Evolutionary conservation across 2,888 invertebrate species (phyloP).

Genomic region (Cremastinae sp.): DNA sequence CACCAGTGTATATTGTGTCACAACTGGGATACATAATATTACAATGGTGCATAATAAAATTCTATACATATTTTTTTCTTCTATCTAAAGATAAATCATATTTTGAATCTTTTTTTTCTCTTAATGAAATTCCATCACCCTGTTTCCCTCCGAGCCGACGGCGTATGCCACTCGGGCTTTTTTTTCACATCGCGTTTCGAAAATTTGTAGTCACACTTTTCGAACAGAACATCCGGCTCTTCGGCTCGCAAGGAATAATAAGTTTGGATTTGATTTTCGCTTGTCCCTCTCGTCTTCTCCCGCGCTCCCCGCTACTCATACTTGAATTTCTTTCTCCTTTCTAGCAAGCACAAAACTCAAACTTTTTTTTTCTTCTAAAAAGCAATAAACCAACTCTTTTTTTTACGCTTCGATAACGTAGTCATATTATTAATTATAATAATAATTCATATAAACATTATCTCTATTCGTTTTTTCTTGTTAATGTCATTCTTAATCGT

Average conservation of each 20-base stretch:
- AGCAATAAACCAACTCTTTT: conserved; percentile 78
- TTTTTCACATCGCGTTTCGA: not conserved
- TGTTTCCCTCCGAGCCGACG: conserved; percentile 72
- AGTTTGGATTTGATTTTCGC: conserved; percentile 68
- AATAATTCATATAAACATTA: conserved; percentile 79
- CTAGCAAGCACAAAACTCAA: conserved; percentile 76
- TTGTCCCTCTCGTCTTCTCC: conserved; percentile 58
- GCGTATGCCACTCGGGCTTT: conserved; percentile 4
- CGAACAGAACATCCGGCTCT: conserved; percentile 51
- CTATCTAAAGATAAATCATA: conserved; percentile 78
- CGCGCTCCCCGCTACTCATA: conserved; percentile 41
- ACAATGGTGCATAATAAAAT: conserved; percentile 80
- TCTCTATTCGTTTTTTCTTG: conserved; percentile 74
- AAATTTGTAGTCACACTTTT: not conserved
- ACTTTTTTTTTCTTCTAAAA: conserved; percentile 68
- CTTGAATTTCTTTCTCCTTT: conserved; percentile 37
- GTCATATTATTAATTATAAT: conserved; percentile 72
- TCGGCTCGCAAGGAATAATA: conserved; percentile 71
- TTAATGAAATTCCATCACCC: conserved; percentile 70
- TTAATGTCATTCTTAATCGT: conserved; percentile 60
- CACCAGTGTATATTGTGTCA: conserved; percentile 80
- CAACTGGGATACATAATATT: conserved; percentile 79
- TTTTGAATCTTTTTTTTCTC: conserved; percentile 66
- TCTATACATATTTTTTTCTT: conserved; percentile 78
- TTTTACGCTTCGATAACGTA: conserved; percentile 73